A percentile compares a stretch with the other conserved stretches of the same genome.
These are phyloP conservation scores for Meliscaeva auricollis DNA, from an alignment of 2,888 invertebrate genomes.

Conservation along the genomic window DNA sequence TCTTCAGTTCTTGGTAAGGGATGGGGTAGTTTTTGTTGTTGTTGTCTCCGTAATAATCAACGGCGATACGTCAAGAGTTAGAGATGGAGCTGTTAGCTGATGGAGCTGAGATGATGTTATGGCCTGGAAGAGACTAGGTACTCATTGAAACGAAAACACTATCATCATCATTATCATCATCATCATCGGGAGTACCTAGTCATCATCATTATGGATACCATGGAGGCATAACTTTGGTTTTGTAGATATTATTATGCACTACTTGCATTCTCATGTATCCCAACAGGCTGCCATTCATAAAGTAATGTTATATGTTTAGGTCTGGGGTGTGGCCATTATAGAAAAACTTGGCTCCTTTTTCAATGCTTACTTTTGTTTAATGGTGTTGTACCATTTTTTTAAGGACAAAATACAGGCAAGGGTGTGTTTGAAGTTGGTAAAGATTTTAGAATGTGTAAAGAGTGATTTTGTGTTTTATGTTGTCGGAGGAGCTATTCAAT, in stretches of 20 bases:
- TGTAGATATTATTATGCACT: conserved; percentile 28
- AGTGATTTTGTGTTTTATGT: too few relatives aligned
- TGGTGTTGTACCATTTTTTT: too few relatives aligned
- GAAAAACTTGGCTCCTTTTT: background rate
- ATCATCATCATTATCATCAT: conserved; percentile 52
- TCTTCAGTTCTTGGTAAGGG: background rate
- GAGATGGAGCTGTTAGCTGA: background rate
- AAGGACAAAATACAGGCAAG: too few relatives aligned
- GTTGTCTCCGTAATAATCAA: conserved; percentile 12
- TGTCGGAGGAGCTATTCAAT: too few relatives aligned
- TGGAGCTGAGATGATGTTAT: conserved; percentile 22
- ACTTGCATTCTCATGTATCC: conserved; percentile 6
- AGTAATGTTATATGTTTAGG: background rate
- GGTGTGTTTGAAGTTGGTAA: too few relatives aligned
- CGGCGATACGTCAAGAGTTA: background rate
- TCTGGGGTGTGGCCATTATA: background rate
- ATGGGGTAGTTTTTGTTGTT: background rate
- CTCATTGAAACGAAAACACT: conserved; percentile 56
- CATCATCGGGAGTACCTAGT: conserved; percentile 46
- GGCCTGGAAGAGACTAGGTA: conserved; percentile 22
- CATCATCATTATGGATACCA: conserved; percentile 64
- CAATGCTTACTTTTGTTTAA: too few relatives aligned
- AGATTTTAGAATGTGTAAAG: too few relatives aligned
- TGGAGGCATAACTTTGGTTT: conserved; percentile 47
- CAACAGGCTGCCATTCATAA: background rate